Evolutionary conservation across 2,888 invertebrate species (phyloP).

Genomic region (Drosophila limbata): DNA sequence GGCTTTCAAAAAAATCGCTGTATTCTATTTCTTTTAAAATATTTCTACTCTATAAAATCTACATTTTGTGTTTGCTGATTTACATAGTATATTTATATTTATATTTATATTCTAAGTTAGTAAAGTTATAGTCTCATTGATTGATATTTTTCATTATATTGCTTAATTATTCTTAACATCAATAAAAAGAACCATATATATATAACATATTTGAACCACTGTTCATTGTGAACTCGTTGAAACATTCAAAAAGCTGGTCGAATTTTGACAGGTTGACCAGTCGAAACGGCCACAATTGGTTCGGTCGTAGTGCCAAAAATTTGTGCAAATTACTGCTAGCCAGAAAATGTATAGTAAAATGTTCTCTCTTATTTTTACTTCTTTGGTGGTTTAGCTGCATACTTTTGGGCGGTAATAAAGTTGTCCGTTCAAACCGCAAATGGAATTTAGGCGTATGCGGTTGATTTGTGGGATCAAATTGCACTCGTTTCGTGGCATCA

Average conservation of each 20-base stretch:
- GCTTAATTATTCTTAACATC: no score
- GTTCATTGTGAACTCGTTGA: constrained; percentile 30
- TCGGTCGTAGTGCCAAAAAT: constrained; percentile 65
- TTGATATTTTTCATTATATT: no score
- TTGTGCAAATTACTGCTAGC: constrained; percentile 67
- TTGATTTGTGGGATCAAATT: constrained; percentile 64
- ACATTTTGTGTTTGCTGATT: no score
- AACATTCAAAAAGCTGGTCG: constrained; percentile 32
- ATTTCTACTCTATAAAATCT: no score
- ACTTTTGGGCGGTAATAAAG: constrained; percentile 69
- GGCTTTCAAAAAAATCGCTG: no score
- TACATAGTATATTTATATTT: no score
- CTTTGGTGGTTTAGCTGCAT: constrained; percentile 29
- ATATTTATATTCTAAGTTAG: no score
- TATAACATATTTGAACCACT: constrained; percentile 13
- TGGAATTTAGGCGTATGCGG: constrained; percentile 75
- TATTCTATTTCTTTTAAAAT: no score
- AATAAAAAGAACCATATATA: neutral
- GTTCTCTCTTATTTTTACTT: constrained; percentile 35
- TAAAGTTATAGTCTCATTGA: no score
- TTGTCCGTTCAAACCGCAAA: constrained; percentile 68
- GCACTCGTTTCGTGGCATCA: constrained; percentile 67
- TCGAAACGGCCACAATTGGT: constrained; percentile 65
- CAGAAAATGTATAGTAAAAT: constrained; percentile 69
- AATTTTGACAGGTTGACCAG: constrained; percentile 66